A percentile compares a stretch with the other conserved stretches of the same genome.
phyloP scores from a whole-genome alignment of 1,140 invertebrate genomes.

The Sesamia nonagrioides region DNA sequence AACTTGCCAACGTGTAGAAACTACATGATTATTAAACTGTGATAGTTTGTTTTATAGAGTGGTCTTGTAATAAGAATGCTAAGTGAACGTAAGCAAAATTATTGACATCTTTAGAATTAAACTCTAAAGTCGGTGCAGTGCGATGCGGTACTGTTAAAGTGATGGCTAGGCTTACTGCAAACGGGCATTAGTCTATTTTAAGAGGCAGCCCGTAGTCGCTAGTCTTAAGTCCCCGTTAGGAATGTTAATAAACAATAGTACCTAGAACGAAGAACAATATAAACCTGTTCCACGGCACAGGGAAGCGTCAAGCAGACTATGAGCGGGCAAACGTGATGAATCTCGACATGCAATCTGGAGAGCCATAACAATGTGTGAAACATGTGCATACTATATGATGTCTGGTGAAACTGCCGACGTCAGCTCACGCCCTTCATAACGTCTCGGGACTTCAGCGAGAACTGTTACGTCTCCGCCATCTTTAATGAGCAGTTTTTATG shows the following conservation, averaged over 20 bases:
- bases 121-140: too few relatives aligned
- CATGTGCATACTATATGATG: not conserved
- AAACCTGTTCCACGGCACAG: not conserved
- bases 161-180: not conserved
- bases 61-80: not conserved
- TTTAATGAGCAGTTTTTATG: slow-evolving; percentile 1
- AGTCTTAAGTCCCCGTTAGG: slow-evolving; percentile 4
- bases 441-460: not conserved
- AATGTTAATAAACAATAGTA: slow-evolving; percentile 39
- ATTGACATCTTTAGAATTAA: too few relatives aligned
- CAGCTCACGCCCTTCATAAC: slow-evolving; percentile 16
- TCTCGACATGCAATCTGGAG: slow-evolving; percentile 29
- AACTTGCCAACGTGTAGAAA: not conserved
- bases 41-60: not conserved
- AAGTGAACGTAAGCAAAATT: not conserved
- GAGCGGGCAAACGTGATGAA: slow-evolving; percentile 37
- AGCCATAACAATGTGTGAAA: slow-evolving; percentile 30
- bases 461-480: not conserved
- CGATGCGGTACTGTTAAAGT: too few relatives aligned
- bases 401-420: not conserved
- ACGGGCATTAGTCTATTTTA: slow-evolving; percentile 1
- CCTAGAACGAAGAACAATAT: slow-evolving; percentile 8
- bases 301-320: not conserved
- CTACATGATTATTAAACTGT: not conserved
- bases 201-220: not conserved